Base-by-base conservation (phyloP, 2,113 vertebrate genomes). In the Spizaetus ornatus region DNA sequence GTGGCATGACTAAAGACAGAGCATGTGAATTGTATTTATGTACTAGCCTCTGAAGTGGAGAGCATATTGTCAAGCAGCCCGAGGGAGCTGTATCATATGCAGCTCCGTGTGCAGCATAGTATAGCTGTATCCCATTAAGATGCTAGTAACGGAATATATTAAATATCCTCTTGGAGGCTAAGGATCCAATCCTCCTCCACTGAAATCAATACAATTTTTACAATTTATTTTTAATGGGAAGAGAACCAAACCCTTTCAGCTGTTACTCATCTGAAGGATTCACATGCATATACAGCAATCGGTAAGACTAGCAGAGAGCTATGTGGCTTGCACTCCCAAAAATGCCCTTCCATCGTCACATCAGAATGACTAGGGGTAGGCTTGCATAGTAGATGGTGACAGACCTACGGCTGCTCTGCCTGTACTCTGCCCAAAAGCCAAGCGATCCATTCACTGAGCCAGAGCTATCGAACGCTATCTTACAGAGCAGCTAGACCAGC, bases 1-100 rank as follows among this genome's bases (percentile, higher is more conserved):
- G 92, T 95, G 94, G 95, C 94, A 86, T 96, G 95, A 95, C 94
- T 97, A 95, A 97, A 97, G 95, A 93, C 56, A 90, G 94, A 95
- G 93, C 96, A 95, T 89, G 93, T 94, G 91, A 95, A 93, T 86
- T 95, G 80, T 95, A 92, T 96, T 97, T 95, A 91, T 91, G 89
- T 95, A 77, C 86, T 70, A 80, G 83, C 87, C 87, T 96, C 91
- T 95, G 94, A 95, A 95, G 94, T 91, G 50, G 55, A 96, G 84
- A 97, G 81, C 82, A 73, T 55, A 95, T 73, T 93, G 86, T 96
- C 63, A 88, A 83, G 91, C 84, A 97, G 93, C 91, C 93, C 8
- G 62, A 95, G 97, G 91, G 95, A 89, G 84, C 82, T 96, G 71
- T 90, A 92, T 91, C 94, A 66, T 94, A 62, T 91, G 88, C 92